Evolutionary conservation across 2,888 invertebrate genomes (phyloP), one percentile per base, ranked within the genome.

Genomic region (Hedya salicella): DNA sequence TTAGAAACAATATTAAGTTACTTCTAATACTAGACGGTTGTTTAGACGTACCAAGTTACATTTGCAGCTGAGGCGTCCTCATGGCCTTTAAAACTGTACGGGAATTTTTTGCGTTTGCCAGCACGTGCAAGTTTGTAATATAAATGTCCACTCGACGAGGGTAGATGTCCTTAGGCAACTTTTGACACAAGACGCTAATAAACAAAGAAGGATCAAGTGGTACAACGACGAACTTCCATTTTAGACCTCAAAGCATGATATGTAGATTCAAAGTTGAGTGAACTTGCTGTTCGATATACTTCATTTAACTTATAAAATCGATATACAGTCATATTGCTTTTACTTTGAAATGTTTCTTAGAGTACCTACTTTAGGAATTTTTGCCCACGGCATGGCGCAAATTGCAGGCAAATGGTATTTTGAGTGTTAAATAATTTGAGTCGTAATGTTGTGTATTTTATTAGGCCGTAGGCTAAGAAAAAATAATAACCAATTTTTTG

Each of bases 71-170:
- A 19, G n/a, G 19, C 57, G 42, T 6, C 17, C 14, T 16, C n/a
- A 16, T 8, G 14, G 11, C 13, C 16, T 25, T 50, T 16, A 36
- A 8, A 44, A 44, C 21, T 44, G 44, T 39, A 44, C 0, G 17
- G 9, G n/a, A 25, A 36, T 8, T 13, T 19, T 36, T 19, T 11
- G 1, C 1, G 1, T 21, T 57, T 3, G 4, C 14, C 44, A 14
- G 36, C 11, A 59, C 21, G 21, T 3, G 1, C 14, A 64, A 59
- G 1, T 44, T 64, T 16, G 64, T 56, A n/a, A n/a, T 36, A 64
- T 52, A 64, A 64, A 64, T 39, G 50, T 59, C 64, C 64, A 57
- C 64, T 64, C 42, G 21, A 57, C 49, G 36, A 57, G 64, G 57
- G 49, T 25, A 50, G 32, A 52, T 21, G 52, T 48, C 40, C 48